These are phyloP conservation scores for Saturnia pavonia DNA, from an alignment of 2,888 invertebrate genomes.

Conservation along the genomic window DNA sequence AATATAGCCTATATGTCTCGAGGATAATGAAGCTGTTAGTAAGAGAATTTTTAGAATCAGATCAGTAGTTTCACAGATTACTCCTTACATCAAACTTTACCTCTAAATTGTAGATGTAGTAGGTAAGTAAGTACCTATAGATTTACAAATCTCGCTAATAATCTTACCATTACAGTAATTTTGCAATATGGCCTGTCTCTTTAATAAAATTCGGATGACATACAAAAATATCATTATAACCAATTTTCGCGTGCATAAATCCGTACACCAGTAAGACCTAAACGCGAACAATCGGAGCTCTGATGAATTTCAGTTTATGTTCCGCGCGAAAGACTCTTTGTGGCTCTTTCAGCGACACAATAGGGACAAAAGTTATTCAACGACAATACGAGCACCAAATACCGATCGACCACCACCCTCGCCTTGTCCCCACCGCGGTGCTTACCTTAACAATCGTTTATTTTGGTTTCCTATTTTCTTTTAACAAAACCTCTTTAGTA, in stretches of 20 bases:
- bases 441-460: constrained; percentile 79
- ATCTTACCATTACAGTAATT: background rate
- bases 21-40: no score
- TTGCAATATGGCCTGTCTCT: background rate
- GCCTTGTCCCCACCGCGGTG: constrained; percentile 58
- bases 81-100: no score
- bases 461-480: constrained; percentile 44
- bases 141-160: background rate
- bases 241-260: constrained; percentile 1
- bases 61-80: background rate
- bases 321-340: constrained; percentile 76
- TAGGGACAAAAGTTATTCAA: constrained; percentile 83
- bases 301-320: constrained; percentile 82
- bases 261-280: constrained; percentile 54
- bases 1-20: no score
- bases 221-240: background rate
- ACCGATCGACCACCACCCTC: constrained; percentile 73
- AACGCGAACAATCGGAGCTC: constrained; percentile 75
- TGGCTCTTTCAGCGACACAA: constrained; percentile 80
- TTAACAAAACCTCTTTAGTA: constrained; percentile 9
- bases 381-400: constrained; percentile 82
- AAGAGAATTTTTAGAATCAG: no score
- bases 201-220: background rate
- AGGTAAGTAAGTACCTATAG: no score
- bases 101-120: background rate